These are phyloP conservation scores for Acyrthosiphon pisum DNA, from an alignment of 1,140 invertebrate species.

Conservation along the genomic window DNA sequence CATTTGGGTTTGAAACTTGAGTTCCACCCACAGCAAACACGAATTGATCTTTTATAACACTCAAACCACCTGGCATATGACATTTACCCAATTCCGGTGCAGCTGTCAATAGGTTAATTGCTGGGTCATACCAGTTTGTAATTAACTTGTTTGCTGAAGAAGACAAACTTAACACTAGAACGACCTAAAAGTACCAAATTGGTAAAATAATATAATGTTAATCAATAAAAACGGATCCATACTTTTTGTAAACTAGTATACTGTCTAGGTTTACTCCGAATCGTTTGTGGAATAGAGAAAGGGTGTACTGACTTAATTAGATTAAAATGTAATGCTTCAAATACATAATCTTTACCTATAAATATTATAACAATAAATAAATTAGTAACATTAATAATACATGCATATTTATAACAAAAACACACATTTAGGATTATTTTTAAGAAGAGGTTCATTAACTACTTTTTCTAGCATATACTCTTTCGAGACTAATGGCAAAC, in stretches of 20 bases:
- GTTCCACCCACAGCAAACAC: constrained; percentile 92
- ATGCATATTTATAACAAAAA: constrained; percentile 37
- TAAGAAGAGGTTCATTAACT: too few relatives aligned
- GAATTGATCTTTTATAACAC: constrained; percentile 79
- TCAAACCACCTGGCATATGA: constrained; percentile 74
- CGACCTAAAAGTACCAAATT: constrained; percentile 66
- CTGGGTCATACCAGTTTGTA: constrained; percentile 88
- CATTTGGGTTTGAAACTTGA: constrained; percentile 86
- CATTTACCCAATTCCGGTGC: constrained; percentile 86
- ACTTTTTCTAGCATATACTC: too few relatives aligned
- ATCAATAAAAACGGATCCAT: not conserved
- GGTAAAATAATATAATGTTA: not conserved
- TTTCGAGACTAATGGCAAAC: too few relatives aligned
- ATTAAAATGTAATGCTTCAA: constrained; percentile 91
- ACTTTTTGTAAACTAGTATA: constrained; percentile 24
- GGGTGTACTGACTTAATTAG: constrained; percentile 73
- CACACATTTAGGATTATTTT: constrained; percentile 78
- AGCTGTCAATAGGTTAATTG: constrained; percentile 75
- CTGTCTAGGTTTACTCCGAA: constrained; percentile 81
- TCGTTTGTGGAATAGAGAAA: constrained; percentile 76
- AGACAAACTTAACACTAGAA: constrained; percentile 85
- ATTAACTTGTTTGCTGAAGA: constrained; percentile 95
- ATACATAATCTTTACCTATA: constrained; percentile 85
- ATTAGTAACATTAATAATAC: not conserved
- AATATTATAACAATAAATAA: constrained; percentile 37